These are phyloP conservation scores for Eupithecia inturbata DNA, from an alignment of 2,888 invertebrate species.

Conservation along the genomic window DNA sequence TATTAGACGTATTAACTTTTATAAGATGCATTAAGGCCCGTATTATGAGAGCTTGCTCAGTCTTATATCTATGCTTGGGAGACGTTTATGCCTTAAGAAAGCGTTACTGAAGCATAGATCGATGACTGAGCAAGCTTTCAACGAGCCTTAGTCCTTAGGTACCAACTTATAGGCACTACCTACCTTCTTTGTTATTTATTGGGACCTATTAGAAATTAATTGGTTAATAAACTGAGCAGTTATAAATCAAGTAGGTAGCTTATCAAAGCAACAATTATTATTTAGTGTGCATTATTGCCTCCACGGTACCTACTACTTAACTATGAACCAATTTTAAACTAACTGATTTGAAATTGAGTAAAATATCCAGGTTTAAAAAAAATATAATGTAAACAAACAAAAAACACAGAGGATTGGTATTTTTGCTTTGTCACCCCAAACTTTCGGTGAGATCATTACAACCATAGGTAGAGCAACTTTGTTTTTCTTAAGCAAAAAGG, in stretches of 20 bases:
- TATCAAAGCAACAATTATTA: conserved; percentile 3
- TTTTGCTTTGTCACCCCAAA: neutral
- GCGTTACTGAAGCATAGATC: too few relatives aligned
- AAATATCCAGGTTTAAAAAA: neutral
- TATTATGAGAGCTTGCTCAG: too few relatives aligned
- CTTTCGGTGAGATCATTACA: conserved; percentile 19
- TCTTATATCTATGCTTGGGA: too few relatives aligned
- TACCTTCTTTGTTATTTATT: neutral
- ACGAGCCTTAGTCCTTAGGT: too few relatives aligned
- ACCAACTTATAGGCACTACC: neutral
- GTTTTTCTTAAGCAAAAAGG: conserved; percentile 8
- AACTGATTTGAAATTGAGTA: neutral
- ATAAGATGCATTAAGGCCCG: neutral
- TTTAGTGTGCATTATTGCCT: neutral
- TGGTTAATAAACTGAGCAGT: neutral
- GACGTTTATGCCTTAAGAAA: too few relatives aligned
- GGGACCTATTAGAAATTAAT: neutral
- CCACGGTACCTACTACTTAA: neutral
- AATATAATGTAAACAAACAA: neutral
- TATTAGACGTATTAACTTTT: neutral
- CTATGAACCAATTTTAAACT: neutral
- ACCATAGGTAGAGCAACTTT: neutral
- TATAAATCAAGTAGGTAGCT: neutral
- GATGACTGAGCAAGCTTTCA: too few relatives aligned
- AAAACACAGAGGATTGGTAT: neutral